Percentiles rank a stretch among this genome's conserved stretches.
These are phyloP conservation scores for Rutilus rutilus DNA, from an alignment of 2,113 vertebrate species.

Conservation along the genomic window DNA sequence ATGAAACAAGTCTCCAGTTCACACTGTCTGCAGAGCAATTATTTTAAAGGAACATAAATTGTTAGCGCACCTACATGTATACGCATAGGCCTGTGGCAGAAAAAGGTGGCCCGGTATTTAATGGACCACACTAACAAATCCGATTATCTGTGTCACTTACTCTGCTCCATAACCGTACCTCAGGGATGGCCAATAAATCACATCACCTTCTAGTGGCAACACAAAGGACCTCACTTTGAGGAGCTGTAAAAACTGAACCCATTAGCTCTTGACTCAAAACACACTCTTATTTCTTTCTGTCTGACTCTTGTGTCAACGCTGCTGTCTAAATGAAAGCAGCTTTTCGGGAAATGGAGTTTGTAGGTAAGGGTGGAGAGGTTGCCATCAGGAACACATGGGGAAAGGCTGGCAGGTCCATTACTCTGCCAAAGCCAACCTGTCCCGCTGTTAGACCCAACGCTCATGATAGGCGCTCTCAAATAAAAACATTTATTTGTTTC, in stretches of 20 bases:
- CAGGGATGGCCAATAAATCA: conserved; percentile 46
- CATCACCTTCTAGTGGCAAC: conserved; percentile 40
- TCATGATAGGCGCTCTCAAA: conserved; percentile 66
- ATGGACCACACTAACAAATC: conserved; percentile 63
- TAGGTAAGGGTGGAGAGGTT: conserved; percentile 11
- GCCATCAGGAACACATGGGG: conserved; percentile 45
- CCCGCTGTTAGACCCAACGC: conserved; percentile 53
- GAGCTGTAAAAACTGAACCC: conserved; percentile 29
- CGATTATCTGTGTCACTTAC: conserved; percentile 66
- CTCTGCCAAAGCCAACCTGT: conserved; percentile 69
- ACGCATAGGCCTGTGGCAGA: conserved; percentile 48
- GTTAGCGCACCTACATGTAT: conserved; percentile 48
- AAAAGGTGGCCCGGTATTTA: conserved; percentile 62
- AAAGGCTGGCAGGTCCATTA: conserved; percentile 72
- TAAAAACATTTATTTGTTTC: conserved; percentile 71
- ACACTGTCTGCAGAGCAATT: conserved; percentile 36
- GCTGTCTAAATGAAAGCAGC: conserved; percentile 19
- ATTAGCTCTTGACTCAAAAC: conserved; percentile 22
- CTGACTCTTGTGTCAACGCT: neutral
- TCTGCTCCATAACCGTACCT: conserved; percentile 44
- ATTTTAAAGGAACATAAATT: conserved; percentile 56
- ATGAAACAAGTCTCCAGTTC: conserved; percentile 25
- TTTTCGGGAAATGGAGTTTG: conserved; percentile 42
- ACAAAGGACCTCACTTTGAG: conserved; percentile 30
- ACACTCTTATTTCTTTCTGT: conserved; percentile 6